Conservation (phyloP, 2,888 invertebrate genomes). For the Cosmorhoe ocellata region DNA sequence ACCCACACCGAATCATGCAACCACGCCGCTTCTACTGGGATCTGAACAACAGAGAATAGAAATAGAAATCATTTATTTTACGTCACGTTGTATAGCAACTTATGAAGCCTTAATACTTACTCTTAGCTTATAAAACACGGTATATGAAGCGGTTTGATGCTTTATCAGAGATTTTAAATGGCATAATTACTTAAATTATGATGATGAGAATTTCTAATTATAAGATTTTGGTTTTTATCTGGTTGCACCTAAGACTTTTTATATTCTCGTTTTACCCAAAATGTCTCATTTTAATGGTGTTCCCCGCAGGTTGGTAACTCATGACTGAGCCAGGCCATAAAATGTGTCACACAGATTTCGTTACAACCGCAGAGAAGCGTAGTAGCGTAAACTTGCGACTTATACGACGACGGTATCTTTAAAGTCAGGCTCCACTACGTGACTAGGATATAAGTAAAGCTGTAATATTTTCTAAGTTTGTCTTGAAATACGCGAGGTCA, state of each 20-base stretch:
- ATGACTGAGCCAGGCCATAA: conserved; percentile 15
- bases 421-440: conserved; percentile 34
- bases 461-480: conserved; percentile 28
- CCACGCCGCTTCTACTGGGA: conserved; percentile 94
- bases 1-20: conserved; percentile 96
- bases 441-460: conserved; percentile 30
- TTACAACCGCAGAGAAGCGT: conserved; percentile 6
- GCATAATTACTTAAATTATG: too few relatives aligned
- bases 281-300: conserved; percentile 3
- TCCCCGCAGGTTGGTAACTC: conserved; percentile 7
- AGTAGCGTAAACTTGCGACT: conserved; percentile 23
- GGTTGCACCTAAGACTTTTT: background rate
- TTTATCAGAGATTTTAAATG: too few relatives aligned
- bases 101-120: too few relatives aligned
- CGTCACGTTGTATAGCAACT: too few relatives aligned
- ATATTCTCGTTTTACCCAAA: too few relatives aligned
- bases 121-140: too few relatives aligned
- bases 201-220: too few relatives aligned
- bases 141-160: too few relatives aligned
- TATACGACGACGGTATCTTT: conserved; percentile 31
- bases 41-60: too few relatives aligned
- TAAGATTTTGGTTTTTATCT: background rate
- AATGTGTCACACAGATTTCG: conserved; percentile 27
- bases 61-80: too few relatives aligned
- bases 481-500: conserved; percentile 22